A percentile compares a stretch with the other conserved stretches of the same genome.
Conservation (phyloP, 2,888 invertebrate species). For the Machimus atricapillus region DNA sequence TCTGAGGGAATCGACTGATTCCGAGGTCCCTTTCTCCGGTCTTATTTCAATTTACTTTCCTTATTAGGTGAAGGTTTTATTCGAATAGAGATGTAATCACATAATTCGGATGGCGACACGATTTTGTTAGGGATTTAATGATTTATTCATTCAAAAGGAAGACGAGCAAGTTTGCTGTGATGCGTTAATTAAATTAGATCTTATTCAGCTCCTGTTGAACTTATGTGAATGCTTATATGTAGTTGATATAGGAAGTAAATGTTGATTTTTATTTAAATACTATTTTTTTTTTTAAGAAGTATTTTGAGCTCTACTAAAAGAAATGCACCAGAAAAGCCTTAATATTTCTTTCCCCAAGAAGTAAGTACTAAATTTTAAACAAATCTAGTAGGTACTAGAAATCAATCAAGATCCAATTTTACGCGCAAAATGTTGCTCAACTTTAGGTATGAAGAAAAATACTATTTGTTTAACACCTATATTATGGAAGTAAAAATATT, state of each 20-base stretch:
- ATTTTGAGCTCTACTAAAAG: no score
- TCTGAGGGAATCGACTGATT: not conserved
- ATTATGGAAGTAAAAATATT: no score
- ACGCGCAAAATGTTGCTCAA: no score
- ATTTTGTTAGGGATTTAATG: not conserved
- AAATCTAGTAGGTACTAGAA: no score
- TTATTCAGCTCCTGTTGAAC: not conserved
- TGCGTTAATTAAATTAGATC: not conserved
- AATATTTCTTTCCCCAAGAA: no score
- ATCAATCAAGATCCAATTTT: no score
- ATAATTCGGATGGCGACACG: not conserved
- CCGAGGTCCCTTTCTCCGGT: not conserved
- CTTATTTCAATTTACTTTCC: slow-evolving; percentile 18
- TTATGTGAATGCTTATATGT: not conserved
- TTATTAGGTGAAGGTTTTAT: not conserved
- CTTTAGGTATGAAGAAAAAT: no score
- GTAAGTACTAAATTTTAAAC: no score
- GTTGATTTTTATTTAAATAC: not conserved
- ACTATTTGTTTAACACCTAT: no score
- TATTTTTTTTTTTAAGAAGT: not conserved
- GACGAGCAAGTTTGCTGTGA: not conserved
- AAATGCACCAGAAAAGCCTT: no score
- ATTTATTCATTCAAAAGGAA: not conserved
- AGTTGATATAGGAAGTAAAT: no score
- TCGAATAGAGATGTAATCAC: not conserved